Percentiles rank a stretch among this genome's conserved stretches.
Conservation (phyloP, 2,888 invertebrate species). For the Cistogaster globosa region DNA sequence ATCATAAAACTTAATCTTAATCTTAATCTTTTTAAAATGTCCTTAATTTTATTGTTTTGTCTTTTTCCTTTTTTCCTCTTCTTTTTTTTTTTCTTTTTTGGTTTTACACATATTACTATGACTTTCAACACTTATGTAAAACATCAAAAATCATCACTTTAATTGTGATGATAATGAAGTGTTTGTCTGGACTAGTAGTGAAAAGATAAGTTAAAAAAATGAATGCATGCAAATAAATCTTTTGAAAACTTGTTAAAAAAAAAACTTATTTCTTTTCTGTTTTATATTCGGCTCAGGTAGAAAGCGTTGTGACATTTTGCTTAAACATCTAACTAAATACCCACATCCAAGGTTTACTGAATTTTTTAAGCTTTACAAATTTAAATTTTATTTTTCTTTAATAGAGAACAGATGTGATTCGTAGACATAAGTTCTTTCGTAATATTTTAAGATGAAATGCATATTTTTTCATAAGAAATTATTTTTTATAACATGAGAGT, state of each 20-base stretch:
- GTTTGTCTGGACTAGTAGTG: constrained; percentile 15
- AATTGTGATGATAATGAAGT: constrained; percentile 31
- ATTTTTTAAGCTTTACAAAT: too few relatives aligned
- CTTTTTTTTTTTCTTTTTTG: neutral
- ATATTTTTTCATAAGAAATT: neutral
- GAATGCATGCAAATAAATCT: too few relatives aligned
- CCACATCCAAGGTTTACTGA: neutral
- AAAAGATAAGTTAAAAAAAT: constrained; percentile 54
- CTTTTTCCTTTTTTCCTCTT: neutral
- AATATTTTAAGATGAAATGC: neutral
- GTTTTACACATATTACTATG: constrained; percentile 7
- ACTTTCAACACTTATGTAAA: constrained; percentile 63
- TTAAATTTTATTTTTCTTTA: neutral
- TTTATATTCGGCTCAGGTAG: too few relatives aligned
- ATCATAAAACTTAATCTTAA: neutral
- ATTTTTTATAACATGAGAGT: neutral
- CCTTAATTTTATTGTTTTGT: constrained; percentile 29
- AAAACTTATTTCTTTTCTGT: too few relatives aligned
- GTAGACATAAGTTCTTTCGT: neutral
- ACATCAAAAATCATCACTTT: constrained; percentile 55
- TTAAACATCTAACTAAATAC: neutral
- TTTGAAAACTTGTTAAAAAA: too few relatives aligned
- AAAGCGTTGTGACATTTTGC: neutral
- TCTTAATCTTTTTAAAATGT: constrained; percentile 46
- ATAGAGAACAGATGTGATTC: neutral